Percentiles rank a stretch among this genome's conserved stretches.
phyloP scores from a whole-genome alignment of 2,797 vertebrate species.

The Diplodus puntazzo region DNA sequence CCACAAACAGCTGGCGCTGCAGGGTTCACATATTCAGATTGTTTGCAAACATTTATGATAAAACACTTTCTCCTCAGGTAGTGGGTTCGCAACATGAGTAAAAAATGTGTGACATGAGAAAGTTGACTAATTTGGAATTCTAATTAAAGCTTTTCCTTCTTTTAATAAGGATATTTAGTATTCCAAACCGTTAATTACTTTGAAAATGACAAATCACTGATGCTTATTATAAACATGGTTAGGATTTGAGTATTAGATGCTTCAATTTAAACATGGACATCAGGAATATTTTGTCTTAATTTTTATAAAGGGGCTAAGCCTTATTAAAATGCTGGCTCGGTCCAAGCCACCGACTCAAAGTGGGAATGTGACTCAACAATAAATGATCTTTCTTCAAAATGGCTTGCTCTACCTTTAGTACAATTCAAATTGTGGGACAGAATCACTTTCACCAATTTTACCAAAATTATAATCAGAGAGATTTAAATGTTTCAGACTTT shows the following conservation, averaged over 20 bases:
- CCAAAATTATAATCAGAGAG: too few relatives aligned
- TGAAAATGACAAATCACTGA: background rate
- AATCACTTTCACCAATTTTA: too few relatives aligned
- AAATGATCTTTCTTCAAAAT: too few relatives aligned
- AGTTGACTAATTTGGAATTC: slow-evolving; percentile 28
- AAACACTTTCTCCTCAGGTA: slow-evolving; percentile 15
- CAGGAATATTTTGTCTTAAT: too few relatives aligned
- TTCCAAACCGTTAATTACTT: slow-evolving; percentile 7
- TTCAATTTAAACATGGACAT: background rate
- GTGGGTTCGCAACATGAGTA: slow-evolving; percentile 28
- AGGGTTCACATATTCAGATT: slow-evolving; percentile 29
- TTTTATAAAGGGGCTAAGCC: too few relatives aligned
- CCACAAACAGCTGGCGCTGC: slow-evolving; percentile 20
- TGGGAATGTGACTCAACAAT: too few relatives aligned
- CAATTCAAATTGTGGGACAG: too few relatives aligned
- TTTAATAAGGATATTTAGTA: slow-evolving; percentile 31
- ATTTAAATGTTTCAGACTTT: too few relatives aligned
- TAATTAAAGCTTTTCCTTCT: background rate
- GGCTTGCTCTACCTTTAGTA: too few relatives aligned
- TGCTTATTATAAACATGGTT: background rate
- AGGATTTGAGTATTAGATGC: background rate
- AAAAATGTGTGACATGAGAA: slow-evolving; percentile 23
- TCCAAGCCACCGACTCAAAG: too few relatives aligned
- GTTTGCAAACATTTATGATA: slow-evolving; percentile 31
- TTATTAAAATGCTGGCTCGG: too few relatives aligned